phyloP scores from a whole-genome alignment of 2,113 vertebrate species.

The Mirza zaza region DNA sequence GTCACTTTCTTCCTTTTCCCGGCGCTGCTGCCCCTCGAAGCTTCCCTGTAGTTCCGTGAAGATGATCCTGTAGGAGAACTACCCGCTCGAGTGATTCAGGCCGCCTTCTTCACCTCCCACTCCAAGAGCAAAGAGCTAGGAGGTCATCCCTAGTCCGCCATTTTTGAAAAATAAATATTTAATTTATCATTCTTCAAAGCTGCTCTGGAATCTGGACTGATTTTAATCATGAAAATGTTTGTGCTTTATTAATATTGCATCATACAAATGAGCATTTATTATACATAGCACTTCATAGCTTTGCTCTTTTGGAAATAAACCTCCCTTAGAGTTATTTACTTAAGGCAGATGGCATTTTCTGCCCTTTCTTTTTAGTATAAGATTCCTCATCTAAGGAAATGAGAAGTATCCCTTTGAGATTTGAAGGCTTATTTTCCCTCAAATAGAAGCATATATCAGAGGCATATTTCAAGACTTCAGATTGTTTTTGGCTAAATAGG shows the following conservation, averaged over 20 bases:
- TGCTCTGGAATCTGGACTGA: neutral
- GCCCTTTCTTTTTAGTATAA: slow-evolving; percentile 49
- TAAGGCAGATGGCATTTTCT: slow-evolving; percentile 42
- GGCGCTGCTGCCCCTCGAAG: no score
- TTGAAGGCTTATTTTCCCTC: neutral
- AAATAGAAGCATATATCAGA: neutral
- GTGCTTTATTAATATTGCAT: slow-evolving; percentile 49
- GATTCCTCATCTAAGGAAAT: slow-evolving; percentile 41
- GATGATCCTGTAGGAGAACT: no score
- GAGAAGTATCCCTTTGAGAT: slow-evolving; percentile 24
- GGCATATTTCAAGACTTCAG: neutral
- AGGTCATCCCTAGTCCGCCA: no score
- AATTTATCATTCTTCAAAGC: slow-evolving; percentile 35
- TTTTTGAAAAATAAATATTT: no score
- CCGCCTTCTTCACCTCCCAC: no score
- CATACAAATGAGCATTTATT: slow-evolving; percentile 41
- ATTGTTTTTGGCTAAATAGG: slow-evolving; percentile 6
- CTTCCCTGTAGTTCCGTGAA: no score
- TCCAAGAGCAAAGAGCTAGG: no score
- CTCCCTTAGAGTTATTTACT: slow-evolving; percentile 32
- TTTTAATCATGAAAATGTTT: slow-evolving; percentile 34
- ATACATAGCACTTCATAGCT: slow-evolving; percentile 37
- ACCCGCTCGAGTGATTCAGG: no score
- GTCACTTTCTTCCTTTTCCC: no score
- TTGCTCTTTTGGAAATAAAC: slow-evolving; percentile 25